Base-by-base conservation (phyloP, 2,888 invertebrate genomes). In the Steinernema carpocapsae region DNA sequence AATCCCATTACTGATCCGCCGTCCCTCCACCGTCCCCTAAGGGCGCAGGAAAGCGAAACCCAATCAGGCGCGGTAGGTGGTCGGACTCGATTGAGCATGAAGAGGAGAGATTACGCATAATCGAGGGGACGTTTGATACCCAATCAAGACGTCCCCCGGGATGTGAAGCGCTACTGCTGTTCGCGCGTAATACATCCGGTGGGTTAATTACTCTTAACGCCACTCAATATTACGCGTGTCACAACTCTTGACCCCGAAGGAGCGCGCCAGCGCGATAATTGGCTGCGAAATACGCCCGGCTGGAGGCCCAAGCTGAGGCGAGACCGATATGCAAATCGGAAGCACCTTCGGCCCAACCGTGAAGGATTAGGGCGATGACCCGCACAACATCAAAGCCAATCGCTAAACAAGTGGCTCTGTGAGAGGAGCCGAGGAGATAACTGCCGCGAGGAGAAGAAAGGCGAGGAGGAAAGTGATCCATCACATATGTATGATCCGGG, bases 341-440 rank as follows among this genome's bases (percentile, higher is more conserved):
- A 64, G 64, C 64, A 64, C 64, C 64, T 64, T 64, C 32, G 64
- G 24, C 4, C 26, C 48, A 48, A 19, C 48, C 48, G 48, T 48
- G 48, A 48, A 48, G 56, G 64, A 64, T 64, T 64, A 64, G 32
- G 64, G 64, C 64, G 64, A 26, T 64, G 64, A 64, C 64, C 64
- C 64, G 64, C 64, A 17, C 64, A 22, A 64, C 64, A 64, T 64
- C 64, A 64, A 64, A 64, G 64, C 64, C 64, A 17, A 29, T 64
- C 64, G 64, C 64, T 64, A 64, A 64, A 64, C 64, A 64, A 64
- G 64, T 64, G 64, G 64, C 64, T n/a, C 29, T 48, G 17, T 14
- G 26, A 24, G 52, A 64, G 26, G 22, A 64, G 22, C 32, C 64
- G 26, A 64, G 64, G 37, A 29, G 64, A 64, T 64, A 64, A 64